Percentiles rank a stretch among this genome's conserved stretches.
phyloP scores from a whole-genome alignment of 92 coral and sea anemone genomes.

The Galaxea fascicularis region DNA sequence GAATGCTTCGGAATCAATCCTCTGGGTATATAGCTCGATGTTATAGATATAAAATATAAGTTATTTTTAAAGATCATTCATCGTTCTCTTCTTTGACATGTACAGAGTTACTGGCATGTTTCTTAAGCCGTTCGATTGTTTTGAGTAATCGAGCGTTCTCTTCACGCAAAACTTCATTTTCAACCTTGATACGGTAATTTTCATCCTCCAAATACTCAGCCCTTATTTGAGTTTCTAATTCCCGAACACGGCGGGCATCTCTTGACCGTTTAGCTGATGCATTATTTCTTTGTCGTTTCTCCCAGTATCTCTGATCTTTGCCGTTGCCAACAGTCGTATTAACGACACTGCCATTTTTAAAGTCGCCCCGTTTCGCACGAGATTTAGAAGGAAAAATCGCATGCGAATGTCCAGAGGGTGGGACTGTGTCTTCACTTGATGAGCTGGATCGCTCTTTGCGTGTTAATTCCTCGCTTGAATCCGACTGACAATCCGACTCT shows the following conservation, averaged over 20 bases:
- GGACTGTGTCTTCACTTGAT: slow-evolving; percentile 55
- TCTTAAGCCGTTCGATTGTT: slow-evolving; percentile 57
- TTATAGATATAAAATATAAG: slow-evolving; percentile 5
- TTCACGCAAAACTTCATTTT: slow-evolving; percentile 77
- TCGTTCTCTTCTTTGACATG: background rate
- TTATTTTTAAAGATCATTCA: background rate
- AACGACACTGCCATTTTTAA: slow-evolving; percentile 19
- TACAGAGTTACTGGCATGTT: background rate
- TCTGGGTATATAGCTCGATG: background rate
- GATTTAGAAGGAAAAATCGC: slow-evolving; percentile 44
- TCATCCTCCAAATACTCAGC: slow-evolving; percentile 87
- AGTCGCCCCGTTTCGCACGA: slow-evolving; percentile 67
- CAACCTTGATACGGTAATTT: slow-evolving; percentile 74
- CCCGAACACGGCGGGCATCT: slow-evolving; percentile 91
- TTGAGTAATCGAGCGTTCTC: slow-evolving; percentile 77
- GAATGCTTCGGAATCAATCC: slow-evolving; percentile 10
- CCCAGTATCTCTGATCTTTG: slow-evolving; percentile 90
- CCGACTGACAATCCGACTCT: slow-evolving; percentile 48
- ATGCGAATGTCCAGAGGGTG: slow-evolving; percentile 1
- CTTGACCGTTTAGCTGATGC: slow-evolving; percentile 93
- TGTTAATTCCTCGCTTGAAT: slow-evolving; percentile 39
- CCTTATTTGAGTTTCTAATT: slow-evolving; percentile 91
- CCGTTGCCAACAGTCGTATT: slow-evolving; percentile 12
- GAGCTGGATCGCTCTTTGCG: slow-evolving; percentile 48
- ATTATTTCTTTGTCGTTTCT: slow-evolving; percentile 85